These are phyloP conservation scores for Sabatieria punctata DNA, from an alignment of 2,888 invertebrate species.

Conservation along the genomic window DNA sequence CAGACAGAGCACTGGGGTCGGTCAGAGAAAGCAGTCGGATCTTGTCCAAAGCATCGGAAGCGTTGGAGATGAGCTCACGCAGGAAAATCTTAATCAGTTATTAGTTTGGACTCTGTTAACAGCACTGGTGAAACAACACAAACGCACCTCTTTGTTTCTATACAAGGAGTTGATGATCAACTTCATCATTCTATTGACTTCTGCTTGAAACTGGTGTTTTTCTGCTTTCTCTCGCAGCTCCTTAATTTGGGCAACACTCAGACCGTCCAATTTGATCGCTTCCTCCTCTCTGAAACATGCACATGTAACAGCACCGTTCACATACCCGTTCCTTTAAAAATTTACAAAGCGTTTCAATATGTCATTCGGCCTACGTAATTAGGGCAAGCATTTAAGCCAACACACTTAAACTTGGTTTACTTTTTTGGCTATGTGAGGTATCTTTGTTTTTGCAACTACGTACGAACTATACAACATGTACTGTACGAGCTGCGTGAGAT, in stretches of 20 bases:
- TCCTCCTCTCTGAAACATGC: conserved; percentile 60
- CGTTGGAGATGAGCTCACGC: conserved; percentile 93
- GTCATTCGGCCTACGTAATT: no score
- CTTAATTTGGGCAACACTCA: conserved; percentile 80
- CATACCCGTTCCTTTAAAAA: no score
- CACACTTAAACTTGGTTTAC: no score
- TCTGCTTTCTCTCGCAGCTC: conserved; percentile 67
- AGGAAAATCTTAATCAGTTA: conserved; percentile 80
- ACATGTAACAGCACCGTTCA: neutral
- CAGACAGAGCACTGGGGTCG: conserved; percentile 55
- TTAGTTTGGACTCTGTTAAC: no score
- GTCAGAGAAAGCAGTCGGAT: conserved; percentile 82
- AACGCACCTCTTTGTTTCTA: conserved; percentile 74
- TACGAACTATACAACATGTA: no score
- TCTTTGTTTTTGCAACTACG: no score
- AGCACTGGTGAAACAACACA: no score
- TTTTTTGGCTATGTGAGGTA: no score
- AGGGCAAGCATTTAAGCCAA: no score
- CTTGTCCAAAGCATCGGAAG: conserved; percentile 95
- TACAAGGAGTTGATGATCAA: conserved; percentile 97
- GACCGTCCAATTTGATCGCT: conserved; percentile 80
- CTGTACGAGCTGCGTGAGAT: no score
- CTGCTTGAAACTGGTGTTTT: conserved; percentile 66
- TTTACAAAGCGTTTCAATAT: no score
- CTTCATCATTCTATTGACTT: conserved; percentile 99